Conservation (phyloP, 2,888 invertebrate species). For the Himalopsyche japonica region DNA sequence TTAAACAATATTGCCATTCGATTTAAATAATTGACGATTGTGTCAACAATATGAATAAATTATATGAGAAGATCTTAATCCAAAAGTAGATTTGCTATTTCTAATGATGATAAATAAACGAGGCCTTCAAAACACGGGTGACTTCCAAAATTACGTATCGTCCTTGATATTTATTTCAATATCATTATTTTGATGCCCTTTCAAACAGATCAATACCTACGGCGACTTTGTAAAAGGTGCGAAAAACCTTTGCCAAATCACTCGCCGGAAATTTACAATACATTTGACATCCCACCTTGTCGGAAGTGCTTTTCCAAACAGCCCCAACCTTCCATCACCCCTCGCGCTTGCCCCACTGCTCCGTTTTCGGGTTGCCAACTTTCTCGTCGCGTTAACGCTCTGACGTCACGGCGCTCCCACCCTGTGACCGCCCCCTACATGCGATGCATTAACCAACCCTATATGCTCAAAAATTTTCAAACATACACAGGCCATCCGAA, state of each 20-base stretch:
- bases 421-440: background rate
- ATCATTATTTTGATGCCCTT: background rate
- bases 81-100: no score
- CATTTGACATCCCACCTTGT: background rate
- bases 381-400: conserved; percentile 14
- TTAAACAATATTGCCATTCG: no score
- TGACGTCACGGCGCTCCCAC: background rate
- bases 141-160: no score
- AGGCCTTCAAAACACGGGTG: no score
- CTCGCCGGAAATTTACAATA: conserved; percentile 28
- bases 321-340: background rate
- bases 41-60: no score
- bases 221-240: background rate
- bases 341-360: background rate
- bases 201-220: background rate
- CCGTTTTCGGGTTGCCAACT: conserved; percentile 11
- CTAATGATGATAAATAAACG: no score
- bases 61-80: no score
- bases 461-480: background rate
- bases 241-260: conserved; percentile 12
- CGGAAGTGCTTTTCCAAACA: background rate
- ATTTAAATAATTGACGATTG: no score
- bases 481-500: background rate
- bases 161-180: background rate
- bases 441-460: background rate